A percentile compares a stretch with the other conserved stretches of the same genome.
These are phyloP conservation scores for Rhynchomys soricoides DNA, from an alignment of 2,113 vertebrate species.

Conservation along the genomic window DNA sequence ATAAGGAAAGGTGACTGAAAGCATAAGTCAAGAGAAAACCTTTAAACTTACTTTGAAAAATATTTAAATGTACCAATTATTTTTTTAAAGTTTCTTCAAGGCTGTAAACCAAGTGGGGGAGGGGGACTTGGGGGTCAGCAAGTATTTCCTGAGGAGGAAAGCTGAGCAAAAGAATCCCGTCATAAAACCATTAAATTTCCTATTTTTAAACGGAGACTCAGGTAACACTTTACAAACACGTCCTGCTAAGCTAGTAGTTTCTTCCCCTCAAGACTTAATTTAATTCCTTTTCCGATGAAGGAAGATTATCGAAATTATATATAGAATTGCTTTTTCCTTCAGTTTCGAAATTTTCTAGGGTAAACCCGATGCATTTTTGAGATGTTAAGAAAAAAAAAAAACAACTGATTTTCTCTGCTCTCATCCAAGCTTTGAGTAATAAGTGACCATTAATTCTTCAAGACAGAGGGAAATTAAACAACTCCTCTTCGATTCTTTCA, in stretches of 20 bases:
- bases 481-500: background rate
- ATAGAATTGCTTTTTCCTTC: background rate
- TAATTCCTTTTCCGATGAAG: background rate
- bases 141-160: background rate
- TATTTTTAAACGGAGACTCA: background rate
- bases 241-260: background rate
- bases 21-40: background rate
- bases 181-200: background rate
- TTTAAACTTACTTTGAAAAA: conserved; percentile 6
- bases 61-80: background rate
- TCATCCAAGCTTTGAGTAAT: background rate
- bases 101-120: background rate
- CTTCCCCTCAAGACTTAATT: background rate
- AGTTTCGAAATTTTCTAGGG: background rate
- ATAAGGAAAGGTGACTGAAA: background rate
- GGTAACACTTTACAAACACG: background rate
- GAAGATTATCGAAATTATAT: background rate
- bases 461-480: background rate
- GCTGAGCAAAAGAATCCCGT: background rate
- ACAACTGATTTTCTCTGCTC: background rate
- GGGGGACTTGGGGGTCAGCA: background rate
- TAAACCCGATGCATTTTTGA: conserved; percentile 1
- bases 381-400: background rate
- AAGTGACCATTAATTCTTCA: background rate
- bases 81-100: background rate